These are phyloP conservation scores for Pelodiscus sinensis DNA, from an alignment of 2,113 vertebrate genomes.

Conservation along the genomic window DNA sequence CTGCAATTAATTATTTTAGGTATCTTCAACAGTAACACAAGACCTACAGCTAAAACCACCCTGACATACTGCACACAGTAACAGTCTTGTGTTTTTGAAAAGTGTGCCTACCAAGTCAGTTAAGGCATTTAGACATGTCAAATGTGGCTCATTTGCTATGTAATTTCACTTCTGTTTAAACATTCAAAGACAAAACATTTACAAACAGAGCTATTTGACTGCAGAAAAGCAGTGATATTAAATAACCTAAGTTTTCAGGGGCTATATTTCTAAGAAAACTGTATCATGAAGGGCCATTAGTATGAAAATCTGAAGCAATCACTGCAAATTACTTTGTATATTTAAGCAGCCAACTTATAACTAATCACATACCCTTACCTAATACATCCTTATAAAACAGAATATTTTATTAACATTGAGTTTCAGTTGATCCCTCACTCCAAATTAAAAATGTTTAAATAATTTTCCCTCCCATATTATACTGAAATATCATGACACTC, in stretches of 20 bases:
- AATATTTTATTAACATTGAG: not conserved
- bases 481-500: accelerated
- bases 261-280: not conserved
- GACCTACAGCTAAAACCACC: not conserved
- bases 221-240: not conserved
- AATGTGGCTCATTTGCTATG: not conserved
- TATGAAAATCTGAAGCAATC: not conserved
- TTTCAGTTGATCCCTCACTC: not conserved
- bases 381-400: not conserved
- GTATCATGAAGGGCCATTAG: not conserved
- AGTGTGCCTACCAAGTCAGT: not conserved
- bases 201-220: not conserved
- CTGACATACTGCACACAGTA: accelerated
- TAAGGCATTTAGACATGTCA: not conserved
- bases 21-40: not conserved
- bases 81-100: not conserved
- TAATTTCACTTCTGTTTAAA: not conserved
- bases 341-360: not conserved
- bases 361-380: not conserved
- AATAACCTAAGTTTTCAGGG: not conserved
- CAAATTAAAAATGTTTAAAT: not conserved
- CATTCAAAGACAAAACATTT: not conserved
- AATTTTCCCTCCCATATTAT: not conserved
- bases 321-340: not conserved
- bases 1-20: not conserved